Conservation (phyloP, 2,797 vertebrate species). For the Brachymystax lenok region DNA sequence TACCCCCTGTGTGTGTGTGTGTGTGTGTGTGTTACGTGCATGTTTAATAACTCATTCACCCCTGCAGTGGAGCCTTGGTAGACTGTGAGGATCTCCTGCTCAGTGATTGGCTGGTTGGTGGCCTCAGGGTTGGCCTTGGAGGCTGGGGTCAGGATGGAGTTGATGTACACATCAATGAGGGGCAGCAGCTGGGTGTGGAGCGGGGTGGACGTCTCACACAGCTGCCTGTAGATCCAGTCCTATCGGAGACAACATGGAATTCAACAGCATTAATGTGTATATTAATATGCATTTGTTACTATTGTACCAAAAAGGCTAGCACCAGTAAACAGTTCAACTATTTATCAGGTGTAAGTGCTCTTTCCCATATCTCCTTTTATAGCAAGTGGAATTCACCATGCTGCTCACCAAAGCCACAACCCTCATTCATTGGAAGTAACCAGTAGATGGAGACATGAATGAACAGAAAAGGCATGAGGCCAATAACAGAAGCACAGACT, state of each 20-base stretch:
- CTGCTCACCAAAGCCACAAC: background rate
- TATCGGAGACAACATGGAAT: conserved; percentile 48
- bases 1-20: no score
- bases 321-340: no score
- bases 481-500: background rate
- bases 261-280: background rate
- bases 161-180: conserved; percentile 95
- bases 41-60: conserved; percentile 70
- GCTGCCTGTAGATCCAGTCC: conserved; percentile 98
- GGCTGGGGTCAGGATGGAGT: conserved; percentile 96
- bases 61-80: conserved; percentile 84
- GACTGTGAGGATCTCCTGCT: conserved; percentile 93
- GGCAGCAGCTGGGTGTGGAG: conserved; percentile 96
- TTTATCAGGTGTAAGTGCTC: no score
- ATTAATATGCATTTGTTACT: no score
- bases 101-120: conserved; percentile 97
- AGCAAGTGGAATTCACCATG: background rate
- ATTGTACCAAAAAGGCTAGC: no score
- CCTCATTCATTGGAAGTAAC: background rate
- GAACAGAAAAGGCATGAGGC: background rate
- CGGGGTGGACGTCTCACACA: conserved; percentile 92
- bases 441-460: background rate
- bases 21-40: background rate
- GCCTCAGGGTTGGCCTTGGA: conserved; percentile 98
- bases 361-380: background rate